Evolutionary conservation across 2,888 invertebrate species (phyloP), one percentile per base, ranked within the genome.

Genomic region (Drosophila flavopinicola): DNA sequence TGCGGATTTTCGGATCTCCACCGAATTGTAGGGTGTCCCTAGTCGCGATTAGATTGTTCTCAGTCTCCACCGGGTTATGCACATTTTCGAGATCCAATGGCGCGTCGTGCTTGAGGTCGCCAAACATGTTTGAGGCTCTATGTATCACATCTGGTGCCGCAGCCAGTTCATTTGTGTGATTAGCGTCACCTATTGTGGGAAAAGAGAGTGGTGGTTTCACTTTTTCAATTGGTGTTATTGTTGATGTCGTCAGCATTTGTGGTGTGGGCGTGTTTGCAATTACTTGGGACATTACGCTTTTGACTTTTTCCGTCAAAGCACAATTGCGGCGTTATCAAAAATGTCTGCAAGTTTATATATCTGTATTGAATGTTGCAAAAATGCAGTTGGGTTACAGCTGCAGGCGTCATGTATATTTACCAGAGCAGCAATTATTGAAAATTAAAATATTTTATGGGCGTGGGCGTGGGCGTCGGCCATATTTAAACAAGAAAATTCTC

Each of bases 221-320:
- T 58, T 75, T 38, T 51, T 80, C 83, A 66, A 80, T 74, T 63
- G 86, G 77, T 66, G 73, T 64, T 67, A 79, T 59, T 66, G 69
- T 72, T 82, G 85, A 84, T 82, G 85, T 78, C 85, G 87, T 80
- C 87, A 85, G 78, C 84, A 82, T 82, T 78, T 86, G 84, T 67
- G 87, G 85, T 75, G 85, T 85, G 84, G 84, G 84, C 78, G 84
- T 86, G 76, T 78, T 86, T 54, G 75, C 60, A 58, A 85, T 83
- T 68, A 83, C 75, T 84, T 86, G 86, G 65, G 86, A 86, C 83
- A 83, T 83, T 76, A 65, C 75, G 75, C 39, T 60, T 53, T 48
- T 37, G 20, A 25, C 17, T 20, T 45, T 39, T 49, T 29, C 29
- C 47, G n/a, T 27, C 15, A 24, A 35, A 10, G 63, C 44, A 58